phyloP scores from a whole-genome alignment of 1,140 invertebrate genomes.

The Teleogryllus occipitalis region DNA sequence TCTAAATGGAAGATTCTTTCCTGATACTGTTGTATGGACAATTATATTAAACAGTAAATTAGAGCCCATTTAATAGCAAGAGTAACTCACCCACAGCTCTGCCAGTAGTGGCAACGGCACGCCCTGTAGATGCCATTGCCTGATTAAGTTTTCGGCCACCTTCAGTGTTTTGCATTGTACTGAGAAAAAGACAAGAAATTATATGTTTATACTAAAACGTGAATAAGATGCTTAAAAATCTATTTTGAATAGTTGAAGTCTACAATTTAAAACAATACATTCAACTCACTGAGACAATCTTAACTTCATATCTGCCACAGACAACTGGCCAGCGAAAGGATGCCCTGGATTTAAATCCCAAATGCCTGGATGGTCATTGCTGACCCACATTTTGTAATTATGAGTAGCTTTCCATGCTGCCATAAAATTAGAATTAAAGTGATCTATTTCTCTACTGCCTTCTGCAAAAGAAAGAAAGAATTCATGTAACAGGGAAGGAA shows the following conservation, averaged over 20 bases:
- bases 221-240: not conserved
- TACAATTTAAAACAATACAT: not conserved
- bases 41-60: not conserved
- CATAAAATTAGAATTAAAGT: slow-evolving; percentile 83
- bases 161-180: slow-evolving; percentile 90
- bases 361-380: slow-evolving; percentile 52
- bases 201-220: not conserved
- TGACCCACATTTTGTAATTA: slow-evolving; percentile 79
- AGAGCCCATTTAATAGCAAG: not conserved
- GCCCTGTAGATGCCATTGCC: slow-evolving; percentile 81
- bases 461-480: slow-evolving; percentile 41
- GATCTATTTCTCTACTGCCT: slow-evolving; percentile 67
- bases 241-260: not conserved
- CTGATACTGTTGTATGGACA: no score
- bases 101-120: slow-evolving; percentile 82
- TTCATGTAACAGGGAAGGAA: not conserved
- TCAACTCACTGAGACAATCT: slow-evolving; percentile 76
- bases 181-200: slow-evolving; percentile 39
- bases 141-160: slow-evolving; percentile 87
- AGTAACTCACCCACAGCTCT: slow-evolving; percentile 60
- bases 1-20: no score
- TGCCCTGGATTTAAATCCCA: slow-evolving; percentile 64
- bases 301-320: slow-evolving; percentile 88
- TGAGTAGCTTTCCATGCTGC: slow-evolving; percentile 77
- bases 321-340: slow-evolving; percentile 85